phyloP scores from a whole-genome alignment of 2,797 vertebrate species.

The Phalloptychus januarius region DNA sequence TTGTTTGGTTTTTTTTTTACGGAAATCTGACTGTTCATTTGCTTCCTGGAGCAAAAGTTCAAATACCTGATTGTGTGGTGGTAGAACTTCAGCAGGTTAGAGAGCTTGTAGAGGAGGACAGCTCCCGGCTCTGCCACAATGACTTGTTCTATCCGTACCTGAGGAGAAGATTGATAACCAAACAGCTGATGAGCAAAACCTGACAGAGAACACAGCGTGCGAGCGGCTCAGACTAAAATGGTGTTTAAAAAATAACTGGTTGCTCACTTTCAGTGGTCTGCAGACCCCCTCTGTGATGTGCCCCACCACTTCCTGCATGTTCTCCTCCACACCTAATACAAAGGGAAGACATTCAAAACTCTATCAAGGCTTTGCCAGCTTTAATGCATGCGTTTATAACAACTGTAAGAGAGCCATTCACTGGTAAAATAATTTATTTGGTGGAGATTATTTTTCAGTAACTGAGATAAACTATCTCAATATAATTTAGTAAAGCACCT shows the following conservation, averaged over 20 bases:
- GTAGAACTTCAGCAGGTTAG: conserved; percentile 98
- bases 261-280: conserved; percentile 92
- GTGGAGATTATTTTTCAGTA: neutral
- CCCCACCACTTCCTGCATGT: conserved; percentile 95
- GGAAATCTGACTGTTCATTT: neutral
- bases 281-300: conserved; percentile 98
- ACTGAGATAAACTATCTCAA: neutral
- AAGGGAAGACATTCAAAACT: conserved; percentile 1
- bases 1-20: neutral
- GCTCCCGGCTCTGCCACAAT: conserved; percentile 96
- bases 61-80: conserved; percentile 95
- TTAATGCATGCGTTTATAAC: neutral
- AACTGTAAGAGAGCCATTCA: neutral
- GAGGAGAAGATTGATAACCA: conserved; percentile 22
- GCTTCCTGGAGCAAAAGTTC: neutral
- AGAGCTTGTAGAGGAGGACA: conserved; percentile 96
- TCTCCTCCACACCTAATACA: conserved; percentile 88
- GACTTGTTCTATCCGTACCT: conserved; percentile 98
- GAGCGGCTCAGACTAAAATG: neutral
- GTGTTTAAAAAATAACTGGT: neutral
- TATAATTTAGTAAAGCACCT: neutral
- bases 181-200: neutral
- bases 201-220: neutral
- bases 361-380: neutral
- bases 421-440: neutral